Evolutionary conservation across 37 sponge, comb jelly and placozoan species (phyloP).

Genomic region (Oopsacas minuta): DNA sequence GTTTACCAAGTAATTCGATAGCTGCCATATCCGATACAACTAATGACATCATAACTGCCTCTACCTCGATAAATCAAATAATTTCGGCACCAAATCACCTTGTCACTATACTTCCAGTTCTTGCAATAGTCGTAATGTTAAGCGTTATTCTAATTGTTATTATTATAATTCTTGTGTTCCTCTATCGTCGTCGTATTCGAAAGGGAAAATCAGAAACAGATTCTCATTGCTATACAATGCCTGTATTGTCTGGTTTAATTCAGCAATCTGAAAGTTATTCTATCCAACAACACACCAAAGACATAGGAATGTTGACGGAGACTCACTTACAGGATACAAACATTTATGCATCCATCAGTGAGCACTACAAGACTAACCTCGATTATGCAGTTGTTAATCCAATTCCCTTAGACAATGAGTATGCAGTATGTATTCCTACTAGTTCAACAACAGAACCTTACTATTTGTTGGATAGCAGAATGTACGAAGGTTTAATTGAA

Average conservation of each 20-base stretch:
- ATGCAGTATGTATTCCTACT: neutral
- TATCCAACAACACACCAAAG: neutral
- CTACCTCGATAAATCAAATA: no score
- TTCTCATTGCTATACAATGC: neutral
- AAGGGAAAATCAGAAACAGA: neutral
- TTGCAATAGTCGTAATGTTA: neutral
- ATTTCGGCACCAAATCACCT: no score
- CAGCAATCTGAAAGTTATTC: neutral
- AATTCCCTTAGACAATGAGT: neutral
- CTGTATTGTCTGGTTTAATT: neutral
- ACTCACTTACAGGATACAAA: neutral
- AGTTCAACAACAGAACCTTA: neutral
- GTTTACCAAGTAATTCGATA: no score
- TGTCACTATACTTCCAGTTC: neutral
- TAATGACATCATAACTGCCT: no score
- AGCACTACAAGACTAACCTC: neutral
- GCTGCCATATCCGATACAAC: no score
- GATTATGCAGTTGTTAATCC: neutral
- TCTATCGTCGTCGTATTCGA: neutral
- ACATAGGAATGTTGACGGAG: neutral
- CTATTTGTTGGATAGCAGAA: neutral
- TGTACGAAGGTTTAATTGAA: neutral
- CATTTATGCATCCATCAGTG: neutral
- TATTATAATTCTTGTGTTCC: neutral
- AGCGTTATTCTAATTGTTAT: neutral